Evolutionary conservation across 2,797 vertebrate species (phyloP).

Genomic region (Lepidocolaptes lacrymiger): DNA sequence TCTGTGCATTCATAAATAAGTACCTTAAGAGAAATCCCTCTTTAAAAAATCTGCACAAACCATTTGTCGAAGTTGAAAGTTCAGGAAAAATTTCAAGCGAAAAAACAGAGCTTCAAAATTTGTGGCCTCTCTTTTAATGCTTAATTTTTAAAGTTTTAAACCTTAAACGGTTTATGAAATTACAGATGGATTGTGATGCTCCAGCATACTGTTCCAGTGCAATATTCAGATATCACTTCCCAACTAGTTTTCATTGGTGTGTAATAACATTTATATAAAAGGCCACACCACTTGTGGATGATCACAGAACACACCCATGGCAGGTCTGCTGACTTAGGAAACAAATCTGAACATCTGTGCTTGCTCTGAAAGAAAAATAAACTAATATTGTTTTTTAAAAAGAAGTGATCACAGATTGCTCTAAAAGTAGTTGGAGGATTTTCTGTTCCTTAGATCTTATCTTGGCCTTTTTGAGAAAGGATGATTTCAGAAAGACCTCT

Average conservation of each 20-base stretch:
- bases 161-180: background rate
- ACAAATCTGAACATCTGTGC: slow-evolving; percentile 55
- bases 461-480: background rate
- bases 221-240: background rate
- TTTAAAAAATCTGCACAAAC: background rate
- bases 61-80: background rate
- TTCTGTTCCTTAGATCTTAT: slow-evolving; percentile 47
- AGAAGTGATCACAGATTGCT: background rate
- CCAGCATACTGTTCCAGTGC: background rate
- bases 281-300: slow-evolving; percentile 24
- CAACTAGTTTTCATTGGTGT: background rate
- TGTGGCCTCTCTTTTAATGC: background rate
- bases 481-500: background rate
- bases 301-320: slow-evolving; percentile 2
- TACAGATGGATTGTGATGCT: background rate
- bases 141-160: slow-evolving; percentile 4
- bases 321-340: slow-evolving; percentile 3
- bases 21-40: background rate
- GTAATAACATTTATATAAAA: slow-evolving; percentile 34
- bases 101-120: slow-evolving; percentile 21
- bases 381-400: slow-evolving; percentile 30
- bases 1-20: background rate
- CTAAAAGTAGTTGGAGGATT: slow-evolving; percentile 49
- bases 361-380: slow-evolving; percentile 60
- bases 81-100: background rate